phyloP scores from a whole-genome alignment of 35 echinoderm and acorn worm genomes.

The Chiridota heheva region DNA sequence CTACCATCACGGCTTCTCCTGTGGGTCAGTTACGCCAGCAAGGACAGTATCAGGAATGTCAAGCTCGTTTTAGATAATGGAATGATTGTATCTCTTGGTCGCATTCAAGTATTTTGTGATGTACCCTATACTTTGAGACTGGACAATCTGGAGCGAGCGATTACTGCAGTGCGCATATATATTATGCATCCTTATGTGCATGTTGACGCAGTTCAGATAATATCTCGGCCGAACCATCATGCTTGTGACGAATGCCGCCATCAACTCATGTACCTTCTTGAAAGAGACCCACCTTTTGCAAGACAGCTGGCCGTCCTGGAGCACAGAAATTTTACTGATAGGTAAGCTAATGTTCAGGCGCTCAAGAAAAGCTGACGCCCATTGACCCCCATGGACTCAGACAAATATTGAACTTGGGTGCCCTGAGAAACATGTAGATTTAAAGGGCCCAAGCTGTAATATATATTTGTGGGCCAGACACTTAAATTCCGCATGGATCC shows the following conservation, averaged over 20 bases:
- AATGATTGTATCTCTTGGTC: constrained; percentile 33
- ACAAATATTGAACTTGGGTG: too few relatives aligned
- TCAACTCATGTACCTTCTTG: constrained; percentile 34
- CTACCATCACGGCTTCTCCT: constrained; percentile 48
- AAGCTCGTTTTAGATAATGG: constrained; percentile 41
- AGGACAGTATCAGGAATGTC: constrained; percentile 8
- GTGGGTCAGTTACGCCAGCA: constrained; percentile 62
- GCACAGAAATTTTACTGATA: constrained; percentile 54
- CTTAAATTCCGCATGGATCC: too few relatives aligned
- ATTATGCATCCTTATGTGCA: constrained; percentile 8
- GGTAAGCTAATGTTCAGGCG: constrained; percentile 14
- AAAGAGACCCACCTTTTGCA: constrained; percentile 58
- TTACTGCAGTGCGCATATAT: constrained; percentile 47
- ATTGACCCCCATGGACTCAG: too few relatives aligned
- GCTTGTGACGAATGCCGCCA: constrained; percentile 37
- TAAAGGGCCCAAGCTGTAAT: too few relatives aligned
- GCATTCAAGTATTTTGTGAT: constrained; percentile 72
- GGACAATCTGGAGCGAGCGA: not conserved
- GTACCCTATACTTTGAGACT: constrained; percentile 70
- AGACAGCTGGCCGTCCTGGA: not conserved
- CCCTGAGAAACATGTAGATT: too few relatives aligned
- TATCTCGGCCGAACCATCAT: constrained; percentile 21
- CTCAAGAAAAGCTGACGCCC: too few relatives aligned
- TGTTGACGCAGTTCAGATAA: constrained; percentile 76
- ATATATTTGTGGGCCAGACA: too few relatives aligned